Percentiles rank a stretch among this genome's conserved stretches.
Evolutionary conservation across 2,113 vertebrate genomes (phyloP).

Genomic region (Tenrec ecaudatus): DNA sequence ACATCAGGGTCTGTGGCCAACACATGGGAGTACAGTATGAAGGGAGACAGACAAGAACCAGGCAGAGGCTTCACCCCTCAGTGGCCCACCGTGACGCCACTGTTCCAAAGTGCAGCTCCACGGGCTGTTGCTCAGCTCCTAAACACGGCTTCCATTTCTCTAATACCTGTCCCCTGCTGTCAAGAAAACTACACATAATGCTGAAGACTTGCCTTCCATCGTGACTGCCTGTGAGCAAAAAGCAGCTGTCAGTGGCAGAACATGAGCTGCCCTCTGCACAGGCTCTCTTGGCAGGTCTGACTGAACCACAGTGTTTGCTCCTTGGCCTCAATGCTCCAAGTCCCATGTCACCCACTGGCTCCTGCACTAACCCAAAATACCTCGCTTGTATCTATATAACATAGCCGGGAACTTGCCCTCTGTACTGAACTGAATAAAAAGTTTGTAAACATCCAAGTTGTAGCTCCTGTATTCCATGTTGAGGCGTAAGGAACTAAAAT

Average conservation of each 20-base stretch:
- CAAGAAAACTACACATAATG: background rate
- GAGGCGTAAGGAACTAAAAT: background rate
- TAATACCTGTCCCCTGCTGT: background rate
- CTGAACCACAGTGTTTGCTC: conserved; percentile 53
- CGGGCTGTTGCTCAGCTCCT: background rate
- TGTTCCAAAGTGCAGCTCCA: background rate
- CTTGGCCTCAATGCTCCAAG: background rate
- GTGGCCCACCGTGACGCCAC: background rate
- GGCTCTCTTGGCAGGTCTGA: background rate
- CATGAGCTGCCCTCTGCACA: background rate
- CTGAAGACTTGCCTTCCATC: background rate
- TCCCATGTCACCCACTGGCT: background rate
- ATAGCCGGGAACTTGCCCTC: conserved; percentile 44
- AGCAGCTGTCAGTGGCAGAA: background rate
- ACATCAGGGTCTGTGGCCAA: background rate
- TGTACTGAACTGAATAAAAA: conserved; percentile 74
- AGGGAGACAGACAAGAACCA: background rate
- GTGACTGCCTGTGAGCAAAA: background rate
- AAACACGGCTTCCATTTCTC: background rate
- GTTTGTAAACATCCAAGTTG: conserved; percentile 8
- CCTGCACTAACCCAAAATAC: conserved; percentile 56
- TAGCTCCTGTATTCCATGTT: background rate
- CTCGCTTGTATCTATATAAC: conserved; percentile 52
- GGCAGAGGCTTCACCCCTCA: background rate
- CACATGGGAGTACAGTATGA: background rate